Evolutionary conservation across 1,140 invertebrate species (phyloP), one percentile per base, ranked within the genome.

Genomic region (Chrysomallon squamiferum): DNA sequence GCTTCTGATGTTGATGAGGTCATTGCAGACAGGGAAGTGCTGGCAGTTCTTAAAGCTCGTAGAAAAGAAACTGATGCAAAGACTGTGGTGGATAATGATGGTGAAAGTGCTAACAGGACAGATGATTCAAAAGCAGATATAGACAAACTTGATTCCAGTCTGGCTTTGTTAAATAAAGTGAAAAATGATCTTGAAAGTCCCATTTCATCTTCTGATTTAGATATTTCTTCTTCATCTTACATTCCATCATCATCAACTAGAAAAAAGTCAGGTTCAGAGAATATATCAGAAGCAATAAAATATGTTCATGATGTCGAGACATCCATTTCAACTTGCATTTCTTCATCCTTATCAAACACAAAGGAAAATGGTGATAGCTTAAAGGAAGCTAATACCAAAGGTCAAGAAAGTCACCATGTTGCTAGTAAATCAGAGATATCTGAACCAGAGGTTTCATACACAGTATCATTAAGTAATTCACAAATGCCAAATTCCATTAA

Each of bases 21-120:
- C 15, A 70, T 70, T 15, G 52, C 52, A 30, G 67, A 69, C 47
- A 47, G 11, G 15, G 58, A 69, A 32, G 57, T 69, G 32, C 41
- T 61, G 20, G 58, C 61, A 13, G 62, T 59, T 29, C 33, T 69
- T 11, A 64, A 49, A 60, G 61, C 62, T 15, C 47, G 67, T 2
- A 43, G 67, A 38, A 56, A 65, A 32, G 58, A 69, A 32, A 69
- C 62, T 5, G 66, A 68, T 30, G 43, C 56, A 11, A 49, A 22
- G 18, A 38, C 32, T 22, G 15, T 13, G n/a, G 13, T 22, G 9
- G 35, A 38, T 27, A 38, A 35, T 58, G 7, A 56, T 25, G 11
- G 6, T 7, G 52, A 59, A 20, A 25, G 20, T 9, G 22, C 13
- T 20, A 45, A 20, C 13, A 41, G 27, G n/a, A 41, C 38, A 43